phyloP scores from a whole-genome alignment of 2,888 invertebrate species.

The Beris morrisii region DNA sequence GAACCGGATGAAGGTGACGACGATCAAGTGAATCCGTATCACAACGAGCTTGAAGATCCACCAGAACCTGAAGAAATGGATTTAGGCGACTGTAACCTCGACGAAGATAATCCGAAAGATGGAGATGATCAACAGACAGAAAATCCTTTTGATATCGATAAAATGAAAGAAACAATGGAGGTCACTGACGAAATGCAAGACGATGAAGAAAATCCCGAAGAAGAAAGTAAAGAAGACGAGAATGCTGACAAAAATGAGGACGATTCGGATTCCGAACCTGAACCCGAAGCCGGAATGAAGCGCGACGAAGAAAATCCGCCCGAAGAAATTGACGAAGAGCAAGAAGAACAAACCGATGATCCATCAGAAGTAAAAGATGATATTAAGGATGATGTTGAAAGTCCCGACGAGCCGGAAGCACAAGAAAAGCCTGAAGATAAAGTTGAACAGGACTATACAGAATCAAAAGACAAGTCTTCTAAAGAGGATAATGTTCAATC shows the following conservation, averaged over 20 bases:
- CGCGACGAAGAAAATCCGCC: constrained; percentile 60
- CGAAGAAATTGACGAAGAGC: constrained; percentile 54
- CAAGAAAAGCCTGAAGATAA: constrained; percentile 62
- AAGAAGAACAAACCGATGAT: constrained; percentile 47
- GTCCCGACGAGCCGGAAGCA: constrained; percentile 59
- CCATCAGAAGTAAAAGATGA: constrained; percentile 49
- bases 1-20: constrained; percentile 73
- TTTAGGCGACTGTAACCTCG: constrained; percentile 83
- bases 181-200: constrained; percentile 50
- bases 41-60: constrained; percentile 74
- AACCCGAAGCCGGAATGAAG: constrained; percentile 57
- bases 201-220: constrained; percentile 46
- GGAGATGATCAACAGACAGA: constrained; percentile 60
- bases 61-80: constrained; percentile 87
- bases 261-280: constrained; percentile 60
- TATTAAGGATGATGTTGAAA: constrained; percentile 43
- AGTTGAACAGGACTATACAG: constrained; percentile 47
- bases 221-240: constrained; percentile 57
- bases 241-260: constrained; percentile 57
- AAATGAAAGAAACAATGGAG: constrained; percentile 66
- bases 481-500: constrained; percentile 55
- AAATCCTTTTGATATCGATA: constrained; percentile 84
- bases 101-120: constrained; percentile 68
- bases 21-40: constrained; percentile 78
- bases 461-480: constrained; percentile 53